Conservation (phyloP, 2,113 vertebrate species). For the Arothron firmamentum region DNA sequence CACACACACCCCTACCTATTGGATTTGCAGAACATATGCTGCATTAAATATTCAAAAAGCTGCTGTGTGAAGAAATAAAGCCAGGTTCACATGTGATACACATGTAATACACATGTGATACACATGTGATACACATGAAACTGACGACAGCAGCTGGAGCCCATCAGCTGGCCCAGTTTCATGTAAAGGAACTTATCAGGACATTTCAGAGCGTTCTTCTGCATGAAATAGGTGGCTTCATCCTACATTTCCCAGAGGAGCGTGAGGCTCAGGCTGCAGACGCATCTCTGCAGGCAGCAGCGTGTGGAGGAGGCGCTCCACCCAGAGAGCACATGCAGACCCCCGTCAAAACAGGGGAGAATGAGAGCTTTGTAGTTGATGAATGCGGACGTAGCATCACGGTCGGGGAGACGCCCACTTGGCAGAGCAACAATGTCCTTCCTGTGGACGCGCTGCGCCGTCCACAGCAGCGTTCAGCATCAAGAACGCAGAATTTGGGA, state of each 20-base stretch:
- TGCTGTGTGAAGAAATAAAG: slow-evolving; percentile 19
- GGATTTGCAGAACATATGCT: slow-evolving; percentile 20
- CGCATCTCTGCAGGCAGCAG: not conserved
- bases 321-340: slow-evolving; percentile 36
- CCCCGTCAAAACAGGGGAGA: slow-evolving; percentile 43
- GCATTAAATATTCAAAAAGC: slow-evolving; percentile 57
- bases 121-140: slow-evolving; percentile 2
- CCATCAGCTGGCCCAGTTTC: not conserved
- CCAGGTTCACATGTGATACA: slow-evolving; percentile 9
- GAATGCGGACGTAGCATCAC: slow-evolving; percentile 52
- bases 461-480: slow-evolving; percentile 37
- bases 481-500: slow-evolving; percentile 41
- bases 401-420: slow-evolving; percentile 46
- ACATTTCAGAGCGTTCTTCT: not conserved
- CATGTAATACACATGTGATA: not conserved
- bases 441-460: slow-evolving; percentile 43
- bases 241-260: not conserved
- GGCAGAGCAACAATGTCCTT: slow-evolving; percentile 62
- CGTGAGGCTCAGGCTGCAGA: not conserved
- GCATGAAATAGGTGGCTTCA: not conserved
- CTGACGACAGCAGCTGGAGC: not conserved
- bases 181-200: not conserved
- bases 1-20: slow-evolving; percentile 22
- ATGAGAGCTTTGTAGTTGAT: slow-evolving; percentile 62
- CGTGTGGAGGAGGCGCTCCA: not conserved